phyloP scores from a whole-genome alignment of 2,113 vertebrate genomes.

The Pelmatolapia mariae region DNA sequence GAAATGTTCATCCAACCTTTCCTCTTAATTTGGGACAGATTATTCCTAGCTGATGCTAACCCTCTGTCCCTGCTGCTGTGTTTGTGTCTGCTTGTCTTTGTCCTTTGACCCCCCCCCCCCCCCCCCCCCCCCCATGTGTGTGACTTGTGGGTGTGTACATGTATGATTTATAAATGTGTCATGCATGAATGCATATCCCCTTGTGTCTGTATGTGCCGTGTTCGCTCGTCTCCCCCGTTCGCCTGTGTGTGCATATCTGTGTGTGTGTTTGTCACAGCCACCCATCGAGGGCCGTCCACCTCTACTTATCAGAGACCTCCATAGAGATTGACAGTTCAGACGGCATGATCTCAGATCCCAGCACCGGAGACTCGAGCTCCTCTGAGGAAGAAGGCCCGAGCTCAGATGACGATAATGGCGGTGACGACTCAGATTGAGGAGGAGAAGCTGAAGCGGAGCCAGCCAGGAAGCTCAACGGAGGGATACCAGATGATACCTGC shows the following conservation, averaged over 20 bases:
- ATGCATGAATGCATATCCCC: not conserved
- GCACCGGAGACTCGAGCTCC: constrained; percentile 49
- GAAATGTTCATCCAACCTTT: not conserved
- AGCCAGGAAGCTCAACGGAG: not conserved
- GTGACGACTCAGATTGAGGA: constrained; percentile 35
- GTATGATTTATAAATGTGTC: constrained; percentile 26
- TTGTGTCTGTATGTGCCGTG: not conserved
- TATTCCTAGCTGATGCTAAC: constrained; percentile 16
- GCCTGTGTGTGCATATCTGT: not conserved
- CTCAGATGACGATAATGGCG: not conserved
- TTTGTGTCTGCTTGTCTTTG: constrained; percentile 15
- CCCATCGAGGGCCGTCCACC: constrained; percentile 38
- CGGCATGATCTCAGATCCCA: constrained; percentile 59
- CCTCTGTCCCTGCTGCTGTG: constrained; percentile 19
- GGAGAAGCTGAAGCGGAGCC: not conserved
- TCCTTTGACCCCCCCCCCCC: not conserved
- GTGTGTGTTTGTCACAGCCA: constrained; percentile 35
- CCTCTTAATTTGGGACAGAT: not conserved
- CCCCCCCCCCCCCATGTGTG: not conserved
- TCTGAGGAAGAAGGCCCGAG: constrained; percentile 36
- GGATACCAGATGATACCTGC: not conserved
- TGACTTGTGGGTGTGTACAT: constrained; percentile 2
- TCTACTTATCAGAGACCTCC: constrained; percentile 45
- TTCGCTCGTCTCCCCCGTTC: not conserved
- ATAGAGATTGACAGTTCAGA: constrained; percentile 64